Base-by-base conservation (phyloP, 2,113 vertebrate genomes). In the Phrynosoma blainvillii region DNA sequence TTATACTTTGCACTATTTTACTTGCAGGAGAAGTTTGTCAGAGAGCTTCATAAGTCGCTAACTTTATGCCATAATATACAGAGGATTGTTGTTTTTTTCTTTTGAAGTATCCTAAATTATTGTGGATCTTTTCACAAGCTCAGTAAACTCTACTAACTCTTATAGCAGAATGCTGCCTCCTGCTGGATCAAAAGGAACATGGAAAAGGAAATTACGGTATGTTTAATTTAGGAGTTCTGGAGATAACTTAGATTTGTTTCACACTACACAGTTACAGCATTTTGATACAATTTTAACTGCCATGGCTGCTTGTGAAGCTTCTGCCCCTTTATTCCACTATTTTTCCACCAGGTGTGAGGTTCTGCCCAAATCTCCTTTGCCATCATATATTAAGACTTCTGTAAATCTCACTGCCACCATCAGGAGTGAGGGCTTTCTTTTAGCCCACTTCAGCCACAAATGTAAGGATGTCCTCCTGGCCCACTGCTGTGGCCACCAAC, bases 141-240 rank as follows among this genome's bases (percentile, higher is more conserved):
- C 36, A 40, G 54, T 2, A 13, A 1, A 65, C 23, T 13, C 2
- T 59, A 27, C 20, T 81, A 21, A 75, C 70, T 94, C 95, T 86
- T 89, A 82, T 62, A 94, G 95, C 93, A 4, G 95, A 92, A 93
- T 95, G 94, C 94, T 96, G 96, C 96, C 96, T 95, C 95, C 96
- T 97, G 94, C 95, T 95, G 96, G 95, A 92, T 84, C 85, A 78
- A 68, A 87, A 9, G 8, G 66, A 70, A 87, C 13, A 0, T 0
- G 1, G 65, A 12, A 52, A 25, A n/a, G 7, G 7, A 36, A 4
- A 27, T 47, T 62, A n/a, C n/a, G n/a, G n/a, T n/a, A 56, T 40
- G 65, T 52, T 76, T 79, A 27, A 56, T 3, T 62, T 0, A 0
- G 73, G n/a, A 81, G 40, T 23, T 2, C 4, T 20, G 56, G 20